Evolutionary conservation across 2,113 vertebrate species (phyloP).

Genomic region (Heliornis fulica): DNA sequence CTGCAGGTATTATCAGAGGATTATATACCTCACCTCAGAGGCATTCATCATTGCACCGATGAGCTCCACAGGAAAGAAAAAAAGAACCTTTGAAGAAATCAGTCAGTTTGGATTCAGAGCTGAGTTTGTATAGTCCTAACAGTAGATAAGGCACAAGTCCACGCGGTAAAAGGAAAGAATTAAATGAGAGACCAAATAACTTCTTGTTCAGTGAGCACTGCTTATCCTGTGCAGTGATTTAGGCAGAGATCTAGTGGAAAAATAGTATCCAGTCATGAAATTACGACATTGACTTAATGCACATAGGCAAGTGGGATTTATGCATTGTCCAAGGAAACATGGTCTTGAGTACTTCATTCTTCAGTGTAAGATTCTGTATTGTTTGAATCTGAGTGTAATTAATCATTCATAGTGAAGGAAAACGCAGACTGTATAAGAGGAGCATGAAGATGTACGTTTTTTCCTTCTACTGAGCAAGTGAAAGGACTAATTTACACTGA

Average conservation of each 20-base stretch:
- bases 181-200: background rate
- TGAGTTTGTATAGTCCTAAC: background rate
- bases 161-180: background rate
- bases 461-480: background rate
- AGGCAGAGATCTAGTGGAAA: background rate
- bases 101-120: background rate
- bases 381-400: background rate
- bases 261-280: background rate
- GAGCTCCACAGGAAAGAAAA: background rate
- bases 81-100: background rate
- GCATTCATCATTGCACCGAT: background rate
- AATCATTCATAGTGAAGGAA: background rate
- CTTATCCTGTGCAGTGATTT: background rate
- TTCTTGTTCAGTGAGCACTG: background rate
- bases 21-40: background rate
- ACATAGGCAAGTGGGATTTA: background rate
- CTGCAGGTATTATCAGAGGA: background rate
- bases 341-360: background rate
- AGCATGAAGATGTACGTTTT: background rate
- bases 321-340: background rate
- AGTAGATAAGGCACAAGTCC: background rate
- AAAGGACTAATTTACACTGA: background rate
- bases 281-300: background rate
- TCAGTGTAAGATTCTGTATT: background rate
- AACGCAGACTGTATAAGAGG: background rate